Percentiles rank a stretch among this genome's conserved stretches.
Conservation (phyloP, 2,113 vertebrate genomes). For the Neolamprologus brichardi region DNA sequence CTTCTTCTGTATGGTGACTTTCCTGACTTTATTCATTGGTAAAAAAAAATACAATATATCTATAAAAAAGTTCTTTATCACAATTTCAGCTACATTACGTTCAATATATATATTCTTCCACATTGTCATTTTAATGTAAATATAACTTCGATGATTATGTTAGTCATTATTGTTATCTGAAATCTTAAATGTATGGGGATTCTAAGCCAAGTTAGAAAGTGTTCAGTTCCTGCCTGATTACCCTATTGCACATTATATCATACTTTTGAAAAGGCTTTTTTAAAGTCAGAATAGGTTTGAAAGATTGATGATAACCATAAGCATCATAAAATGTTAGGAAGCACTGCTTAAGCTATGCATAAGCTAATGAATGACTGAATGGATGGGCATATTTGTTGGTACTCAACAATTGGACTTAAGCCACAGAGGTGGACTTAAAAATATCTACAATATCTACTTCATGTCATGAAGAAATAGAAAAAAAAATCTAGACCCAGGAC, state of each 20-base stretch:
- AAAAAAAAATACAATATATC: background rate
- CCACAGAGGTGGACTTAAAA: constrained; percentile 2
- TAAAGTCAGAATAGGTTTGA: background rate
- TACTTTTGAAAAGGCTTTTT: background rate
- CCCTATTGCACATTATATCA: background rate
- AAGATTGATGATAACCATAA: background rate
- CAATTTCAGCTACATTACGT: background rate
- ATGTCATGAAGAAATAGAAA: background rate
- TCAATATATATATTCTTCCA: background rate
- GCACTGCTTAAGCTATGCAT: background rate
- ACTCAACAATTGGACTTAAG: constrained; percentile 60
- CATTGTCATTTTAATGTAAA: background rate
- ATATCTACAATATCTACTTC: background rate
- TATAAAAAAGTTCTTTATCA: background rate
- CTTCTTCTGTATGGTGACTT: background rate
- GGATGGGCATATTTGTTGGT: constrained; percentile 33
- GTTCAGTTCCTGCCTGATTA: background rate
- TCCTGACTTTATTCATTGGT: background rate
- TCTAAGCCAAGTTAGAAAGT: background rate
- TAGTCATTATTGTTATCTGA: background rate
- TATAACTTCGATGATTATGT: background rate
- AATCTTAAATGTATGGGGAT: background rate
- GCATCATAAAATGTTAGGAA: background rate
- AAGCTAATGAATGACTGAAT: constrained; percentile 45
- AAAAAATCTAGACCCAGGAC: background rate